Conservation (phyloP, 2,888 invertebrate species). For the Caenorhabditis sinica region DNA sequence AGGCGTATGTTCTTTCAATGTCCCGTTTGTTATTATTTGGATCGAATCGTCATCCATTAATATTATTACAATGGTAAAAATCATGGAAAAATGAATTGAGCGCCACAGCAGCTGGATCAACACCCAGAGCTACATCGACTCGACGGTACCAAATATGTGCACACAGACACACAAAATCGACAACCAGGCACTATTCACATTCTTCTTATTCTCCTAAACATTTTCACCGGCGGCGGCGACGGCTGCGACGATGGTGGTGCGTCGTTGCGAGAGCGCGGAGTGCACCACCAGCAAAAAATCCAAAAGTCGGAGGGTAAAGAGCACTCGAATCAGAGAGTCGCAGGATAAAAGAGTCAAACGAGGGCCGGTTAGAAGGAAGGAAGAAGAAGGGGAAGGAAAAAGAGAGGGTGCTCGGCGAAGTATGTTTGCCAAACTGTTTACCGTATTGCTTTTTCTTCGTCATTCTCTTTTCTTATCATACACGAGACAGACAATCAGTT, state of each 20-base stretch:
- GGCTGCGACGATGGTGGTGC: constrained; percentile 33
- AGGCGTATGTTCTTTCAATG: background rate
- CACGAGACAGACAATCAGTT: constrained; percentile 33
- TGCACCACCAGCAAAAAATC: constrained; percentile 54
- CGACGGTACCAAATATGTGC: constrained; percentile 60
- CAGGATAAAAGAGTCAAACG: constrained; percentile 52
- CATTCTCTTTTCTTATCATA: constrained; percentile 52
- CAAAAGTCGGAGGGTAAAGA: constrained; percentile 43
- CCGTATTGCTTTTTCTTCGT: constrained; percentile 62
- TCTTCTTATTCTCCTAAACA: constrained; percentile 51
- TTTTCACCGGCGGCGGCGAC: constrained; percentile 38
- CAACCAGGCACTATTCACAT: constrained; percentile 61
- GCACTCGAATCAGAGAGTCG: constrained; percentile 47
- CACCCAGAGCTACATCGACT: constrained; percentile 35
- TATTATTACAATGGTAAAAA: constrained; percentile 45
- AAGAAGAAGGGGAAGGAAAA: constrained; percentile 21
- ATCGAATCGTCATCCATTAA: constrained; percentile 21
- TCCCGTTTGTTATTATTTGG: constrained; percentile 35
- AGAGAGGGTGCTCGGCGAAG: constrained; percentile 53
- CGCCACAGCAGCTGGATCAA: constrained; percentile 58
- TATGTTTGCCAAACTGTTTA: constrained; percentile 64
- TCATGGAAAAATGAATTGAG: constrained; percentile 46
- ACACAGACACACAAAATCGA: constrained; percentile 54
- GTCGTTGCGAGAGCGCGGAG: constrained; percentile 54
- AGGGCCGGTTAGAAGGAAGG: constrained; percentile 53